Percentiles rank a stretch among this genome's conserved stretches.
These are phyloP conservation scores for Pogonocichla stellata DNA, from an alignment of 2,113 vertebrate species.

Conservation along the genomic window DNA sequence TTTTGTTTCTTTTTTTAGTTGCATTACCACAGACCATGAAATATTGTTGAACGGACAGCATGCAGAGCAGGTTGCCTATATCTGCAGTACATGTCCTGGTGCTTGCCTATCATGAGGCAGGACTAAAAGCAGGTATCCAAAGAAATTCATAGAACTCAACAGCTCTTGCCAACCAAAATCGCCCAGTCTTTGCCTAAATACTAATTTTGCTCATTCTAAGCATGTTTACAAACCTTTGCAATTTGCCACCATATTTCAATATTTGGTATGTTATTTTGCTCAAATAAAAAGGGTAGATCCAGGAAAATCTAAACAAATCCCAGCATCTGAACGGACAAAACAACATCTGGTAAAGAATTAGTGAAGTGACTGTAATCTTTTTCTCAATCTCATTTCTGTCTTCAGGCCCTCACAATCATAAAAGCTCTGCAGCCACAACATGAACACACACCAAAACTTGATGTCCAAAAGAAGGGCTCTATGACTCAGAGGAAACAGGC, in stretches of 20 bases:
- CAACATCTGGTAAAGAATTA: background rate
- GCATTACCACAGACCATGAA: conserved; percentile 14
- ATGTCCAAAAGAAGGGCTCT: background rate
- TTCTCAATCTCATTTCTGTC: background rate
- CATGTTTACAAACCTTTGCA: background rate
- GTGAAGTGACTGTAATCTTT: background rate
- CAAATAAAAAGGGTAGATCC: background rate
- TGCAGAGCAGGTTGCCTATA: background rate
- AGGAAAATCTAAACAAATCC: background rate
- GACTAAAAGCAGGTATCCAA: conserved; percentile 22
- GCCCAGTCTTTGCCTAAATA: background rate
- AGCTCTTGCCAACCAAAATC: background rate
- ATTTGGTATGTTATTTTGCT: background rate
- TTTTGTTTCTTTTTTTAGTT: background rate
- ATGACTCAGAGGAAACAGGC: background rate
- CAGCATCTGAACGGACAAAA: background rate
- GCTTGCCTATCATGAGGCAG: background rate
- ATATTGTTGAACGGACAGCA: conserved; percentile 20
- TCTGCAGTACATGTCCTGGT: background rate
- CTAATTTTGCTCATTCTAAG: background rate
- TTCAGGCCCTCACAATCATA: background rate
- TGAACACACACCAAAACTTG: background rate
- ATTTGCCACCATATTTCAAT: background rate
- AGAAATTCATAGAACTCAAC: background rate
- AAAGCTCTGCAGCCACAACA: background rate